These are phyloP conservation scores for Sterrhoptilus dennistouni DNA, from an alignment of 2,113 vertebrate species.

Conservation along the genomic window DNA sequence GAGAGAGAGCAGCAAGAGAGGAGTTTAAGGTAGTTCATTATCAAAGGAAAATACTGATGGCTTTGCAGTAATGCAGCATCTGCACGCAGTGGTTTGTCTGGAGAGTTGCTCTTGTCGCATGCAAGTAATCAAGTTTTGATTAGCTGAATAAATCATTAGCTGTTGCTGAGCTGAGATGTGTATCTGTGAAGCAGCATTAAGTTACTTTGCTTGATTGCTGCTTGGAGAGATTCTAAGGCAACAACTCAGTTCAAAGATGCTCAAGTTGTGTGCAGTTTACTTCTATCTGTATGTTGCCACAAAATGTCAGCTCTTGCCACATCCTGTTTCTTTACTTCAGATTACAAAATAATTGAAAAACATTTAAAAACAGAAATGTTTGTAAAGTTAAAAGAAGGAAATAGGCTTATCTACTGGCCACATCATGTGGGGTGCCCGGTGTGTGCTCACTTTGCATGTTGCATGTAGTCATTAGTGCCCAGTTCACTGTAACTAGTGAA, in stretches of 20 bases:
- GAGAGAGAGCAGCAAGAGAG: no score
- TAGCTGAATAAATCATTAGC: background rate
- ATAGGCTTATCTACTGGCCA: background rate
- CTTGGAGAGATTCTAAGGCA: background rate
- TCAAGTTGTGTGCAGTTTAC: background rate
- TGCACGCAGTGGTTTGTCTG: background rate
- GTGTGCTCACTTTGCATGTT: background rate
- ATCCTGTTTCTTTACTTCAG: background rate
- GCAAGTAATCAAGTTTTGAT: background rate
- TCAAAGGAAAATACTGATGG: background rate
- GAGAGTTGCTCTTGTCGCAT: background rate
- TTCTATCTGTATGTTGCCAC: background rate
- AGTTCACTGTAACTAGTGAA: background rate
- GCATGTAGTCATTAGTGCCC: background rate
- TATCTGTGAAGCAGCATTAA: background rate
- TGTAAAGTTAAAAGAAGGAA: background rate
- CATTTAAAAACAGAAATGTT: background rate
- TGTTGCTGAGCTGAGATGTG: background rate
- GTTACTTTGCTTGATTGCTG: background rate
- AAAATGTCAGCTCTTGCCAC: background rate
- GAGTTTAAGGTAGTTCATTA: background rate
- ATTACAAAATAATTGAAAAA: background rate
- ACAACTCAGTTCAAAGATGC: background rate
- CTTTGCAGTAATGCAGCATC: background rate
- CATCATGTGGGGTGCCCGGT: accelerated